phyloP scores from a whole-genome alignment of 2,797 vertebrate genomes.

The Allobates femoralis region DNA sequence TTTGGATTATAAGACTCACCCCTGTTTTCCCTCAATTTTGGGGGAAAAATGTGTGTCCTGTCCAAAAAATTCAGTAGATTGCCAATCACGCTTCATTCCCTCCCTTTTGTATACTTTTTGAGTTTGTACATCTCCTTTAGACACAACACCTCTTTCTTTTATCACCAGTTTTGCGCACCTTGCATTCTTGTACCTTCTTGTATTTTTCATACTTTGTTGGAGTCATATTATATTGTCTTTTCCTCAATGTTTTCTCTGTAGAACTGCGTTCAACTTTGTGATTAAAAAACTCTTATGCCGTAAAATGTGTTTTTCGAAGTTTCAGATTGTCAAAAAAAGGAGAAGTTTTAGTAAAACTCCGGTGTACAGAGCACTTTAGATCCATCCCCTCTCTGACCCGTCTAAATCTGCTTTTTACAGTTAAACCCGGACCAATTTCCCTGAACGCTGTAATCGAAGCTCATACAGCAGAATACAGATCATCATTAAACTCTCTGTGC shows the following conservation, averaged over 20 bases:
- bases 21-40: too few relatives aligned
- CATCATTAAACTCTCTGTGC: conserved; percentile 44
- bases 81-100: background rate
- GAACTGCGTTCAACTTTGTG: background rate
- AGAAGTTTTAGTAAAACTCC: conserved; percentile 39
- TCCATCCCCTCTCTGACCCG: conserved; percentile 26
- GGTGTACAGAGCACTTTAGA: background rate
- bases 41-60: too few relatives aligned
- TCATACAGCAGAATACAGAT: conserved; percentile 23
- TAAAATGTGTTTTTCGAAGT: background rate
- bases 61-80: too few relatives aligned
- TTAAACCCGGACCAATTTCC: conserved; percentile 23
- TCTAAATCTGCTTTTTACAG: conserved; percentile 40
- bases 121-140: background rate
- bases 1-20: too few relatives aligned
- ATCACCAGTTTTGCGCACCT: background rate
- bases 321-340: background rate
- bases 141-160: background rate
- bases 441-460: conserved; percentile 20
- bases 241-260: background rate
- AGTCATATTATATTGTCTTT: background rate
- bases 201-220: background rate
- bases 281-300: conserved; percentile 5
- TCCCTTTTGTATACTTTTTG: too few relatives aligned
- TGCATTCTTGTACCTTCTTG: background rate